phyloP scores from a whole-genome alignment of 30 jellyfish, hydroid and myxozoan species.

The Hydractinia symbiolongicarpus region DNA sequence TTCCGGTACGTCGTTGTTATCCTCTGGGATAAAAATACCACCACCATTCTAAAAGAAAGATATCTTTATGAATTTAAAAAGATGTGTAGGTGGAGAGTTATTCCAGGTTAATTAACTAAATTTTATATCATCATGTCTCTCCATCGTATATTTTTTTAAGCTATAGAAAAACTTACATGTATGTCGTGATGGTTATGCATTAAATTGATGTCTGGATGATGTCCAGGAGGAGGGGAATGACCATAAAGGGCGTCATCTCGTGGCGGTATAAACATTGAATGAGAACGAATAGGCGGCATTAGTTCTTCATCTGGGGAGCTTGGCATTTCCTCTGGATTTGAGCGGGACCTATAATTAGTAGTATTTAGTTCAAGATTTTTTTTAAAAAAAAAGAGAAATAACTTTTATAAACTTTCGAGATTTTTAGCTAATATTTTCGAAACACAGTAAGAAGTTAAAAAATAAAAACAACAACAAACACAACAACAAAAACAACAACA shows the following conservation, averaged over 20 bases:
- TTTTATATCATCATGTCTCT: too few species aligned
- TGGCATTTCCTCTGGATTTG: conserved; percentile 71
- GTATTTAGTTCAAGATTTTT: background rate
- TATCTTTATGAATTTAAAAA: background rate
- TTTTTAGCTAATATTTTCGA: background rate
- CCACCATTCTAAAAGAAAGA: conserved; percentile 49
- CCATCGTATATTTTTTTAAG: background rate
- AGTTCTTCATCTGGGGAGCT: conserved; percentile 71
- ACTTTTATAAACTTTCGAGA: background rate
- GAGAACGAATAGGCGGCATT: conserved; percentile 51
- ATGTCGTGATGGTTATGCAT: conserved; percentile 2
- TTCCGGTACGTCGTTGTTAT: conserved; percentile 6
- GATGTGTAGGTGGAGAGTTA: background rate
- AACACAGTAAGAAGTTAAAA: background rate
- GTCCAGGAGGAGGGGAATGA: conserved; percentile 97
- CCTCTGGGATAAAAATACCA: conserved; percentile 82
- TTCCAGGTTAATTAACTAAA: too few species aligned
- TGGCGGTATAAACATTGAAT: conserved; percentile 58
- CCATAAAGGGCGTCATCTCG: conserved; percentile 12
- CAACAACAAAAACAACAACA: background rate
- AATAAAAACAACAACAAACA: background rate
- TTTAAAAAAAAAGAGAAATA: background rate
- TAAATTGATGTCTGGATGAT: conserved; percentile 46
- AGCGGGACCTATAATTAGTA: conserved; percentile 47
- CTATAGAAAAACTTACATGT: background rate